Base-by-base conservation (phyloP, 2,888 invertebrate species). In the Altica lythri region DNA sequence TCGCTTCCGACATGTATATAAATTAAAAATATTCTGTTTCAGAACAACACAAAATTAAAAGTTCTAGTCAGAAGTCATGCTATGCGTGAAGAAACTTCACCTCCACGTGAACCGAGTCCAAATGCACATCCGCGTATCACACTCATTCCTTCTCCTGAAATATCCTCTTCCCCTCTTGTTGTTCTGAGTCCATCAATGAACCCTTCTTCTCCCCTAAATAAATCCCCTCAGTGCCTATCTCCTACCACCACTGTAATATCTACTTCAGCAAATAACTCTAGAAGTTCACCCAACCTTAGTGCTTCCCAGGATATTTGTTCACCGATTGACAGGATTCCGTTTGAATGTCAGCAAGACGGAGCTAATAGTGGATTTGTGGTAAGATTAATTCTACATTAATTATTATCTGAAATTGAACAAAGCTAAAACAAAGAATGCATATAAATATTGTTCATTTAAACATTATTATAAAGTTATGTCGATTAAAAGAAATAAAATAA, bases 21-120 rank as follows among this genome's bases (percentile, higher is more conserved):
- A 14, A 27, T 48, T 25, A 6, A 8, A 37, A 10, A 10, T 27
- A 45, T 46, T 48, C 25, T 49, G 58, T 76, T 76, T 4, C 74
- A 85, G 86, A 79, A 81, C 59, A 83, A 82, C 69, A 83, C 88
- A 75, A 91, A 91, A 80, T 82, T 88, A 60, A 91, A 91, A 79
- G 84, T 90, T 73, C 81, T 94, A 67, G 90, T 91, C 54, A 84
- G 95, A 69, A 92, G 93, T 71, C 90, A 92, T 80, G 95, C 94
- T 60, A 88, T 94, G 81, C 85, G 92, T 71, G 94, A 94, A 75
- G 87, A 91, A 59, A 84, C 89, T 37, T 81, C 81, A 40, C 81
- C 81, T 27, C 81, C 81, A 14, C 74, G 80, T 47, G 80, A 80
- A 64, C 78, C 79, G 6, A 65, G 68, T 35, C 73, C 77, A 13